Base-by-base conservation (phyloP, 2,888 invertebrate genomes). In the Leptura quadrifasciata region DNA sequence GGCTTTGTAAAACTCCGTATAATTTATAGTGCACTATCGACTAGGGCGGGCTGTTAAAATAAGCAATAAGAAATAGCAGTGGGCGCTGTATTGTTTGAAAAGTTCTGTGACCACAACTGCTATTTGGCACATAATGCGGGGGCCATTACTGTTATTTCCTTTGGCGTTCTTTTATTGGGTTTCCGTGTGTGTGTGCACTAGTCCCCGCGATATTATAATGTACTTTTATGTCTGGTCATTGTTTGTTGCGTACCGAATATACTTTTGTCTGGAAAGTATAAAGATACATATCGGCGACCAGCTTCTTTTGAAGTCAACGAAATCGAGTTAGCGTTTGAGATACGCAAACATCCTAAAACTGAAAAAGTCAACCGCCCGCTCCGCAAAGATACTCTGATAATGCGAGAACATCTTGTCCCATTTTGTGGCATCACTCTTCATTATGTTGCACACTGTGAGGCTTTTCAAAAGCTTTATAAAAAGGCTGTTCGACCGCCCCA, bases 371-470 rank as follows among this genome's bases (percentile, higher is more conserved):
- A 73, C 76, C 78, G 68, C 70, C 60, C 75, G 65, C 54, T 78
- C 72, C 57, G 64, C 74, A 77, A 74, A 78, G 76, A 76, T 72
- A 74, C 78, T 64, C 69, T 64, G 78, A 81, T 80, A 80, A 78
- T 77, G 74, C 74, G 79, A 81, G 78, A 83, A 83, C 84, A 81
- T 84, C 83, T 80, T 82, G 83, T 83, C 82, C 81, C 82, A 83
- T 84, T 80, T 80, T 74, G 78, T 69, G 75, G 83, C 83, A 83
- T 84, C 84, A 84, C 84, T 84, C 84, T 84, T 84, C 84, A 84
- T 84, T 84, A 83, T 80, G 79, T 76, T 71, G 76, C 75, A 72
- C 77, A 74, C 75, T 75, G 79, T 71, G 77, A 80, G 76, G 80
- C 79, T 80, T 83, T 81, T 80, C 79, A 80, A 80, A 79, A 76